Percentiles rank a stretch among this genome's conserved stretches.
Conservation (phyloP, 2,888 invertebrate genomes). For the Athalia circularis region DNA sequence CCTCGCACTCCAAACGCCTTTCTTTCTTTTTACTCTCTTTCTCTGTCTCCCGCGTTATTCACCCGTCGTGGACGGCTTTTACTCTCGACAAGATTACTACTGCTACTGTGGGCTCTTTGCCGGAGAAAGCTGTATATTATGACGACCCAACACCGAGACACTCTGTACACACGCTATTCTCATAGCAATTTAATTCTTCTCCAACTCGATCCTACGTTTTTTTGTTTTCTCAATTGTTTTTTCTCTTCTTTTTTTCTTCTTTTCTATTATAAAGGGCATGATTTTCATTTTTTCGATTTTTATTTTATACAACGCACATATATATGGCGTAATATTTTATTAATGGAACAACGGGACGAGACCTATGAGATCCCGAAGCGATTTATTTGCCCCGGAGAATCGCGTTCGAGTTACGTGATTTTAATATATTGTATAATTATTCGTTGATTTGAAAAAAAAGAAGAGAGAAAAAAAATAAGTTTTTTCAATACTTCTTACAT, state of each 20-base stretch:
- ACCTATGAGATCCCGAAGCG: conserved; percentile 7
- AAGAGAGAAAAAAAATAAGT: too few relatives aligned
- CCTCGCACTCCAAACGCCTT: conserved; percentile 53
- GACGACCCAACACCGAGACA: conserved; percentile 48
- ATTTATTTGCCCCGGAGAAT: too few relatives aligned
- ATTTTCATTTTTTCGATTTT: not conserved
- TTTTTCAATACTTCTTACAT: too few relatives aligned
- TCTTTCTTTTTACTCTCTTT: conserved; percentile 50
- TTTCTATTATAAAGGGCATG: not conserved
- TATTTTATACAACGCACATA: not conserved
- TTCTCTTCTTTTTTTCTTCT: conserved; percentile 8
- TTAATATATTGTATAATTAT: too few relatives aligned
- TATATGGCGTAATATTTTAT: not conserved
- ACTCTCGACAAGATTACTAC: conserved; percentile 57
- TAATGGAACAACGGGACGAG: conserved; percentile 18
- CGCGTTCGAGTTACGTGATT: too few relatives aligned
- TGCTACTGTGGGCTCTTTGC: conserved; percentile 71
- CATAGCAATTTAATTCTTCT: not conserved
- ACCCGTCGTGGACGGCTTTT: conserved; percentile 25
- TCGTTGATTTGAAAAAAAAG: too few relatives aligned
- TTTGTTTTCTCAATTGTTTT: conserved; percentile 51
- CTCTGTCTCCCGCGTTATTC: conserved; percentile 38
- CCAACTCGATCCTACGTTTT: not conserved
- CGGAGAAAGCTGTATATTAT: conserved; percentile 64
- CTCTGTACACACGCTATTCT: not conserved